phyloP scores from a whole-genome alignment of 2,113 vertebrate genomes.

The Hystrix brachyura region DNA sequence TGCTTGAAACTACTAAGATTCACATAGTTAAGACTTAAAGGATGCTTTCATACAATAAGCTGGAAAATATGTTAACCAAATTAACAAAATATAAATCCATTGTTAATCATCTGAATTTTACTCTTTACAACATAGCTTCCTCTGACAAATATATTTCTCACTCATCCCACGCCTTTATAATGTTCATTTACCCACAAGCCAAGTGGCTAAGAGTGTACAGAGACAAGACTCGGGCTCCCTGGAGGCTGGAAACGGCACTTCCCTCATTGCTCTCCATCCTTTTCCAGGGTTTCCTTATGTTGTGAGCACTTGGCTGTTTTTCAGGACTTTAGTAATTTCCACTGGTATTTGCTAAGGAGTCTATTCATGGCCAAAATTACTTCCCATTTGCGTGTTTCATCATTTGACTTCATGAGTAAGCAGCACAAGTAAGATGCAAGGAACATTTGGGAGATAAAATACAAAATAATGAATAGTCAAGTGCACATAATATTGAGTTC shows the following conservation, averaged over 20 bases:
- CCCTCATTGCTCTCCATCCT: not conserved
- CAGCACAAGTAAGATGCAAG: not conserved
- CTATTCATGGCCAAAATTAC: not conserved
- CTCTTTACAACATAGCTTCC: not conserved
- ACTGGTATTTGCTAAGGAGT: not conserved
- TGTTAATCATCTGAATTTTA: not conserved
- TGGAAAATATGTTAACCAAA: not conserved
- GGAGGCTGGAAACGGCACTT: not conserved
- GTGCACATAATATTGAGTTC: not conserved
- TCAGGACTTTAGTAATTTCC: not conserved
- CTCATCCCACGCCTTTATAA: not conserved
- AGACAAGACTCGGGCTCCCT: not conserved
- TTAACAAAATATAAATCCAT: not conserved
- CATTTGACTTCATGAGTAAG: not conserved
- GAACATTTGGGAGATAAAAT: not conserved
- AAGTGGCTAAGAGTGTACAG: not conserved
- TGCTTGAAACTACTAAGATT: not conserved
- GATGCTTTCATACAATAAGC: not conserved
- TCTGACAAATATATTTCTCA: not conserved
- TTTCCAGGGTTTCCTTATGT: fast-evolving
- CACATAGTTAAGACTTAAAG: not conserved
- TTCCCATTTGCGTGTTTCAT: not conserved
- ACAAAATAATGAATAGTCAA: not conserved
- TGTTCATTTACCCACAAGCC: not conserved
- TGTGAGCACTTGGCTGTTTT: not conserved